phyloP scores from a whole-genome alignment of 2,113 vertebrate genomes.

The Mesembrinibis cayennensis region DNA sequence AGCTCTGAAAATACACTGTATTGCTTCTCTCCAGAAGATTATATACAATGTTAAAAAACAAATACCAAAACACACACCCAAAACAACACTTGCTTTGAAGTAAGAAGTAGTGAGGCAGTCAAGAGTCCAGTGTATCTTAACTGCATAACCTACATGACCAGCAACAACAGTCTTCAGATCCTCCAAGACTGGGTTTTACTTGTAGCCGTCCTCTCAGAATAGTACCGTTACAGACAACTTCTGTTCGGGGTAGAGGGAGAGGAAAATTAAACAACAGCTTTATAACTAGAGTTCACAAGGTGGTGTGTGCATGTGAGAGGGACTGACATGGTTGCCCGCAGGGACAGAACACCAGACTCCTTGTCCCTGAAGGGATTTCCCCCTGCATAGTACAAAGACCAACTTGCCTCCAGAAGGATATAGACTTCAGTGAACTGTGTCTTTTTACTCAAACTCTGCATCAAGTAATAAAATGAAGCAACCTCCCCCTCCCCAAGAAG shows the following conservation, averaged over 20 bases:
- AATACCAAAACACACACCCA: background rate
- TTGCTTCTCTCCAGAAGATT: background rate
- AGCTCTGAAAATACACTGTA: background rate
- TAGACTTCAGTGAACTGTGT: background rate
- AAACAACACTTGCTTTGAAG: background rate
- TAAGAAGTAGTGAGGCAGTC: background rate
- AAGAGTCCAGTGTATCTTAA: background rate
- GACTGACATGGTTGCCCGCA: rapidly evolving
- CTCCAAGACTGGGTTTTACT: background rate
- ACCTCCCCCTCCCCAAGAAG: background rate
- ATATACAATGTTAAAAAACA: background rate
- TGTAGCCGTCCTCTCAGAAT: rapidly evolving
- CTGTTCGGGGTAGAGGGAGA: background rate
- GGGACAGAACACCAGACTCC: no score
- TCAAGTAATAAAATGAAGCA: background rate
- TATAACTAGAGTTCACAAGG: background rate
- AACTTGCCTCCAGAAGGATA: background rate
- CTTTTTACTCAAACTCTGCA: background rate
- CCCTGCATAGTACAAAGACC: background rate
- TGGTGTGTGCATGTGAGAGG: rapidly evolving
- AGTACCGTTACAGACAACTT: background rate
- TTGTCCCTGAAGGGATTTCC: background rate
- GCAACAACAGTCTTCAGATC: background rate
- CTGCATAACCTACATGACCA: background rate
- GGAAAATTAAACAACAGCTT: background rate